These are phyloP conservation scores for Benitochromis conjunctus DNA, from an alignment of 2,113 vertebrate genomes.

Conservation along the genomic window DNA sequence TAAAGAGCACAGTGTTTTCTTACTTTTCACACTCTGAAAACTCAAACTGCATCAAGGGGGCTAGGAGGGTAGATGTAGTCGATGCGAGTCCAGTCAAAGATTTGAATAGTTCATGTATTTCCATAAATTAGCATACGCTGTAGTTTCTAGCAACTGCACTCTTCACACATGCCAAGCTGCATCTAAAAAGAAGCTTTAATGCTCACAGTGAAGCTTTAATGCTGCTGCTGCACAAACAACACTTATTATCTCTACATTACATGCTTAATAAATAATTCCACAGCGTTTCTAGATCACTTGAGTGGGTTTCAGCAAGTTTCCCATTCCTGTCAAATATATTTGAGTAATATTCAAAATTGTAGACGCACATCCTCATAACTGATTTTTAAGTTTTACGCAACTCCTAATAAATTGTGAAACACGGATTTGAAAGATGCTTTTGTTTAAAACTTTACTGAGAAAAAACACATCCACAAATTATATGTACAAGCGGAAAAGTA, in stretches of 20 bases:
- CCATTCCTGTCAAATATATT: neutral
- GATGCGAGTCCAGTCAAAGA: neutral
- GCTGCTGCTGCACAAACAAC: neutral
- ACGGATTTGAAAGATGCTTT: neutral
- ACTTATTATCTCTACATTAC: neutral
- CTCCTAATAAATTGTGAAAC: neutral
- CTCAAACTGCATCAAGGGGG: neutral
- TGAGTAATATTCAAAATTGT: neutral
- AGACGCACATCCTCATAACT: neutral
- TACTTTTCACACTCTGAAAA: neutral
- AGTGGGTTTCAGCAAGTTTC: neutral
- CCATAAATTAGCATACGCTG: neutral
- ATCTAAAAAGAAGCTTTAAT: neutral
- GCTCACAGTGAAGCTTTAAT: neutral
- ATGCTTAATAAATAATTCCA: neutral
- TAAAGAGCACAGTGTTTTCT: neutral
- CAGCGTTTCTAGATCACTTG: neutral
- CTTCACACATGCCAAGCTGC: neutral
- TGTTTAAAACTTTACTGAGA: neutral
- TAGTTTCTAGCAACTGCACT: neutral
- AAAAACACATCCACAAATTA: neutral
- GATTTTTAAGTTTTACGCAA: neutral
- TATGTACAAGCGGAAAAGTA: neutral
- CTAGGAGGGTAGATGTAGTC: neutral
- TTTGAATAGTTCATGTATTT: conserved; percentile 21